Evolutionary conservation across 2,888 invertebrate species (phyloP).

Genomic region (Microctonus hyperodae): DNA sequence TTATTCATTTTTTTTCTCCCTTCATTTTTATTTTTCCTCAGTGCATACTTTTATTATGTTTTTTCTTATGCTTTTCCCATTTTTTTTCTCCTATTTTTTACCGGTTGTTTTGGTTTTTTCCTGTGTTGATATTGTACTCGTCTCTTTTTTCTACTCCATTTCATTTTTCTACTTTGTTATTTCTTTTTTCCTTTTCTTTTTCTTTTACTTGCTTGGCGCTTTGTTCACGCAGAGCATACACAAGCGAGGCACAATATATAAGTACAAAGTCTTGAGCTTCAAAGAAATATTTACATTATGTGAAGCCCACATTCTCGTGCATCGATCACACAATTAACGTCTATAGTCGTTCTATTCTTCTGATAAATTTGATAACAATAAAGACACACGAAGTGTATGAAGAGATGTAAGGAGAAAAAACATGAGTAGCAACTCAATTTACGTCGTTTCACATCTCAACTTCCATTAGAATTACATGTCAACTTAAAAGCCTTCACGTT

Average conservation of each 20-base stretch:
- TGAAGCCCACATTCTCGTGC: neutral
- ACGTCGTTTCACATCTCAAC: neutral
- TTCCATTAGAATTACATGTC: conserved; percentile 15
- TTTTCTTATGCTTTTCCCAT: neutral
- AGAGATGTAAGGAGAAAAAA: neutral
- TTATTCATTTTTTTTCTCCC: conserved; percentile 16
- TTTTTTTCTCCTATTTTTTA: neutral
- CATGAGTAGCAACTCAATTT: conserved; percentile 13
- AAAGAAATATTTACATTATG: conserved; percentile 4
- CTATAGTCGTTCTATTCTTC: neutral
- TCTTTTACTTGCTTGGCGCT: neutral
- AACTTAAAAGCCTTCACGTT: conserved; percentile 8
- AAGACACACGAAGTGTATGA: no score
- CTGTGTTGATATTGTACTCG: neutral
- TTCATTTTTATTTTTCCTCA: neutral
- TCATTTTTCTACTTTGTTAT: neutral
- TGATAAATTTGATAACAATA: neutral
- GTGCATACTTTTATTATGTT: no score
- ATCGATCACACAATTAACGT: neutral
- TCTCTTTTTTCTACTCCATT: neutral
- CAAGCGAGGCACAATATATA: neutral
- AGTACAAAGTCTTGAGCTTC: neutral
- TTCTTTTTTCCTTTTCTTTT: neutral
- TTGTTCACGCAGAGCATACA: neutral
- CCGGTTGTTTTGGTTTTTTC: conserved; percentile 5